Conservation (phyloP, 2,888 invertebrate genomes). For the Rhamnusium bicolor region DNA sequence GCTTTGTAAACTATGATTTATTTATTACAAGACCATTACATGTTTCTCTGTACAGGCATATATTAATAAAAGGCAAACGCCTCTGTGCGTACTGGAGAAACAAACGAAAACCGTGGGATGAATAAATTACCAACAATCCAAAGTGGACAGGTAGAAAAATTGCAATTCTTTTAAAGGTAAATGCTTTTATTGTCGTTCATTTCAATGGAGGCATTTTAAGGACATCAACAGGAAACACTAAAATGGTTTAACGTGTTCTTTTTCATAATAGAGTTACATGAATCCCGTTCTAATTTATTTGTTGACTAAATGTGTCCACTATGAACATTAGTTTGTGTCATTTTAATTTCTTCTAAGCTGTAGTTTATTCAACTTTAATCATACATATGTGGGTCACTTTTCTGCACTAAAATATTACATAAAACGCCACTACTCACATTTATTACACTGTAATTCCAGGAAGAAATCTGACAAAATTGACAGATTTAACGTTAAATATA, state of each 20-base stretch:
- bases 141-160: constrained; percentile 8
- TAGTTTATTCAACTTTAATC: too few relatives aligned
- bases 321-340: too few relatives aligned
- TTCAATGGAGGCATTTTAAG: neutral
- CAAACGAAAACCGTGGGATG: constrained; percentile 10
- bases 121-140: constrained; percentile 1
- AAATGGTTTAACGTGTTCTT: neutral
- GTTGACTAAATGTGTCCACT: too few relatives aligned
- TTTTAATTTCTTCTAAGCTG: too few relatives aligned
- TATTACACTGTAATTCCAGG: too few relatives aligned
- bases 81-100: neutral
- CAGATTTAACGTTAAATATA: too few relatives aligned
- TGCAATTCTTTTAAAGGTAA: neutral
- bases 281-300: neutral
- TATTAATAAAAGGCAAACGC: neutral
- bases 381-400: too few relatives aligned
- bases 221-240: neutral
- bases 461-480: too few relatives aligned
- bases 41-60: neutral
- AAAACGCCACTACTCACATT: too few relatives aligned
- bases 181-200: neutral
- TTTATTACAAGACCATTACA: too few relatives aligned
- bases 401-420: too few relatives aligned
- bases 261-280: neutral
- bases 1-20: too few relatives aligned